Base-by-base conservation (phyloP, 2,888 invertebrate genomes). In the Prosopocoilus inquinatus region DNA sequence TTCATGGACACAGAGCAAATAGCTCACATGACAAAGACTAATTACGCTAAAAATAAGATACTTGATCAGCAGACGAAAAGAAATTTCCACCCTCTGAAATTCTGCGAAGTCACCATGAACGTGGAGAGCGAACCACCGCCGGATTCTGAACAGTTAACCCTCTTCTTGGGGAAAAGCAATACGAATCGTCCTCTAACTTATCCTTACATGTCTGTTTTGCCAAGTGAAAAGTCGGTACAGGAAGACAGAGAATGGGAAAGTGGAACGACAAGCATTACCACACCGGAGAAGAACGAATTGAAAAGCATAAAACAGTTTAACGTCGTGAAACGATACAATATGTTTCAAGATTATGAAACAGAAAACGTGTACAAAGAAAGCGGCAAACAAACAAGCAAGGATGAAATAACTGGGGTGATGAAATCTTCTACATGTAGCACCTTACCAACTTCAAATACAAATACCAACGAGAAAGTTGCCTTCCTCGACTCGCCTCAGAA, bases 111-210 rank as follows among this genome's bases (percentile, higher is more conserved):
- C 8, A 39, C 48, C 32, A 15, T 61, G 57, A 59, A 53, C 53
- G 11, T 38, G 51, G 20, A 47, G 58, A 4, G 49, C 47, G 32
- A 54, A 39, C 43, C 5, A 28, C 45, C 63, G 2, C 57, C 62
- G 36, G 65, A 68, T 38, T 57, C 55, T 20, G 63, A 66, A 39
- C 70, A 69, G 50, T 47, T 71, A n/a, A 57, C 63, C 1, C 67
- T 65, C 38, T 73, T 69, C 58, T 63, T 77, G 33, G 75, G 76
- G 1, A 74, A 70, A 61, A 69, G 68, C 39, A 83, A 84, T n/a
- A 79, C 81, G 43, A 82, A 81, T 11, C 79, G 87, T 63, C 88
- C 88, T 0, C 77, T 84, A 12, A 87, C 88, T 9, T 89, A 88
- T 72, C 89, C 88, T 0, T 88, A 88, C 66, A 80, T 68, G 57